Evolutionary conservation across 1,140 invertebrate species (phyloP), one percentile per base, ranked within the genome.

Genomic region (Bursaphelenchus mucronatus): DNA sequence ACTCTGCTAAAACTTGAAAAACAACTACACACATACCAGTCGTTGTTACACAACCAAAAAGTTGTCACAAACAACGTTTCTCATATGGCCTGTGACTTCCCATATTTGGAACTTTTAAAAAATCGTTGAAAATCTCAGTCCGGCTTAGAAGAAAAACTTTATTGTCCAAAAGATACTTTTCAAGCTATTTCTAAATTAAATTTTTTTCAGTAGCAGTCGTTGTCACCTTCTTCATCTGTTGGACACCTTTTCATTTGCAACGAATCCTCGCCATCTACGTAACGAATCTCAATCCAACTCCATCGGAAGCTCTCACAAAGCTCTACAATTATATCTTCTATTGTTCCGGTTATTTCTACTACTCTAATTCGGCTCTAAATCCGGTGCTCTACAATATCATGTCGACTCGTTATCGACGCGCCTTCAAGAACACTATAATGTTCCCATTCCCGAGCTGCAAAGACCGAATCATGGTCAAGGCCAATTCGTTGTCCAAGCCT

Each of bases 171-270:
- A 55, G 13, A 1, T 5, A n/a, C n/a, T 4, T 55, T 55, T 39
- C 19, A 19, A 63, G n/a, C 0, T 0, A 55, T 53, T 77, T 76
- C 3, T 72, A 83, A 30, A 10, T 41, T 40, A 46, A 8, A 17
- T n/a, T 8, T n/a, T 8, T 63, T 75, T 75, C 41, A 94, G 91
- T 92, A 68, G 90, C 90, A 21, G 91, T 94, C 39, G 90, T 92
- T 41, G 86, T 92, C 46, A 90, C 90, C 17, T 94, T 94, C 83
- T 93, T 94, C 84, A 84, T 92, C 30, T 93, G 91, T 82, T 94
- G 91, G 91, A 89, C 90, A 1, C 91, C 91, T 11, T 94, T 92
- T 81, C 91, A 94, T 80, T 86, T 89, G 17, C 91, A 94, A 82
- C 82, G 91, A 15, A 83, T 93, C 17, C 85, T 91, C 9, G 73